phyloP scores from a whole-genome alignment of 1,140 invertebrate species.

The Luehdorfia chinensis region DNA sequence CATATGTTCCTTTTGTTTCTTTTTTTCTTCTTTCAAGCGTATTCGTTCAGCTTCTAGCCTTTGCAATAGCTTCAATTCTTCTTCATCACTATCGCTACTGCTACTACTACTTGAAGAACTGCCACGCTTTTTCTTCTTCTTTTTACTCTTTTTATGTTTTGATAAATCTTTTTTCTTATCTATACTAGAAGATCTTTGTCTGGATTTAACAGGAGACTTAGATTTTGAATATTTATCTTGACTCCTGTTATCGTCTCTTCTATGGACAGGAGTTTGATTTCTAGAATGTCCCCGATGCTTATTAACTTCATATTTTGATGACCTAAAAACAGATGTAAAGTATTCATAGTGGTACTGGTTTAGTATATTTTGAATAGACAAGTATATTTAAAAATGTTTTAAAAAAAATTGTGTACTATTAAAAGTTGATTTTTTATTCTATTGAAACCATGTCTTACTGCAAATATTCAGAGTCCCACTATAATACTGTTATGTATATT shows the following conservation, averaged over 20 bases:
- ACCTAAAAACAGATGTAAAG: slow-evolving; percentile 24
- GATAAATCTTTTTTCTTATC: slow-evolving; percentile 34
- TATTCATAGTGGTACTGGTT: not conserved
- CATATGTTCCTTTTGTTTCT: slow-evolving; percentile 87
- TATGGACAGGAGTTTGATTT: slow-evolving; percentile 8
- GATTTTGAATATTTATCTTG: slow-evolving; percentile 23
- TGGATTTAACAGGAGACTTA: slow-evolving; percentile 29
- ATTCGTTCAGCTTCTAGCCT: slow-evolving; percentile 85
- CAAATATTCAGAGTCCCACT: no score
- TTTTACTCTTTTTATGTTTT: slow-evolving; percentile 55
- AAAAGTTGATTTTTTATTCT: no score
- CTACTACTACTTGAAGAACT: slow-evolving; percentile 33
- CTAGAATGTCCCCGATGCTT: slow-evolving; percentile 22
- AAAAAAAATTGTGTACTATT: no score
- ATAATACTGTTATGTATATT: no score
- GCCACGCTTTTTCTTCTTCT: slow-evolving; percentile 51
- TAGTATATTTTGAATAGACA: no score
- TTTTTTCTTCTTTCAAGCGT: slow-evolving; percentile 81
- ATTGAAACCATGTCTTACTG: no score
- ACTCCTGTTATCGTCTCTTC: slow-evolving; percentile 12
- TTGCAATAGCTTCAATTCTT: slow-evolving; percentile 83
- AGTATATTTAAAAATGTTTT: no score
- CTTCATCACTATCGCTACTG: slow-evolving; percentile 69
- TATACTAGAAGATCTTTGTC: slow-evolving; percentile 40
- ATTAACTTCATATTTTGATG: slow-evolving; percentile 26